phyloP scores from a whole-genome alignment of 2,888 invertebrate genomes.

The Campoplex nolae region DNA sequence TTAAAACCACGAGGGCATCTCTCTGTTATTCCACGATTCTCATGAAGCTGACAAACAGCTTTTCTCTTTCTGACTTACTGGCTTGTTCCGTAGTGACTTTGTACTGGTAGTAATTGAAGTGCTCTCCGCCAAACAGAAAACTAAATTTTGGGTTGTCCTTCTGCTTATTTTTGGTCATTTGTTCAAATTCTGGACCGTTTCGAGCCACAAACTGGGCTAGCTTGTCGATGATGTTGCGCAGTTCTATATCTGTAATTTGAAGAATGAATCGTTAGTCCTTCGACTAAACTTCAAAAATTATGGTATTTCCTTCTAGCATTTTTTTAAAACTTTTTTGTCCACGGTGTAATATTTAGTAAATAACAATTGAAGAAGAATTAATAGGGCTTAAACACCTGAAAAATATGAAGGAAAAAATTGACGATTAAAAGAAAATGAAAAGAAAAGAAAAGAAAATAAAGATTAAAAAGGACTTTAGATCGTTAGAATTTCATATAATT shows the following conservation, averaged over 20 bases:
- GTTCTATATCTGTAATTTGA: conserved; percentile 91
- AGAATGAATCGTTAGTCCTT: conserved; percentile 2
- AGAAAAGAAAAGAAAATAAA: background rate
- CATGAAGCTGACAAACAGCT: conserved; percentile 67
- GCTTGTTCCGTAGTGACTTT: conserved; percentile 98
- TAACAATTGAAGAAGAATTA: background rate
- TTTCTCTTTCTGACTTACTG: conserved; percentile 88
- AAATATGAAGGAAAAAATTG: background rate
- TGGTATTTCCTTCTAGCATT: background rate
- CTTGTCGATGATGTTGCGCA: conserved; percentile 99
- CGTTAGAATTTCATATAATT: background rate
- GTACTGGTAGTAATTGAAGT: conserved; percentile 98
- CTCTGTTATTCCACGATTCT: conserved; percentile 68
- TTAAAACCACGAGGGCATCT: conserved; percentile 46
- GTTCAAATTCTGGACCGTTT: conserved; percentile 99
- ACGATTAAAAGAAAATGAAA: background rate
- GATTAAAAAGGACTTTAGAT: background rate
- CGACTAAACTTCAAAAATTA: background rate
- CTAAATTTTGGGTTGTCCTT: conserved; percentile 99
- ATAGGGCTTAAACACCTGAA: too few species aligned
- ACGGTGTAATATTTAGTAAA: background rate
- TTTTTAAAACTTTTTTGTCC: background rate
- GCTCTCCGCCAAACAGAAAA: conserved; percentile 98
- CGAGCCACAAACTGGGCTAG: conserved; percentile 99
- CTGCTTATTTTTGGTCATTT: conserved; percentile 99